Percentiles rank a stretch among this genome's conserved stretches.
Conservation (phyloP, 2,888 invertebrate genomes). For the Orthosia incerta region DNA sequence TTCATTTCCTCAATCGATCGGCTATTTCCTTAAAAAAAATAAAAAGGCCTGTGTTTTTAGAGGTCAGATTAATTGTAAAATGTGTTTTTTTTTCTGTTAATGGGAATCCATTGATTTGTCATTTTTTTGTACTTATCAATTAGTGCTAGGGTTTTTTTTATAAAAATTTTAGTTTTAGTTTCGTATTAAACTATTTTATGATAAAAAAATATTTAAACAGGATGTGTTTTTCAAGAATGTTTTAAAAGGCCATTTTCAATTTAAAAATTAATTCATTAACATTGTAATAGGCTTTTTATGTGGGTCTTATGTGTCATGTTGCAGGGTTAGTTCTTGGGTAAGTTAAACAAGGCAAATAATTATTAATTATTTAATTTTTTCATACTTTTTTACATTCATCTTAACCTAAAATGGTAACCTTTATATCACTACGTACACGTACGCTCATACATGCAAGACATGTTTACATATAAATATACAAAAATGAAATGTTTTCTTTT, state of each 20-base stretch:
- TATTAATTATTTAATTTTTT: slow-evolving; percentile 79
- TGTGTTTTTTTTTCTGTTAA: not conserved
- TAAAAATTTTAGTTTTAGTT: not conserved
- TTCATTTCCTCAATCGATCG: slow-evolving; percentile 71
- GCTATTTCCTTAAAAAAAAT: slow-evolving; percentile 62
- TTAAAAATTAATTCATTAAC: not conserved
- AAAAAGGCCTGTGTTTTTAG: slow-evolving; percentile 28
- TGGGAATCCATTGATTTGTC: not conserved
- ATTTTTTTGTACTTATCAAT: not conserved
- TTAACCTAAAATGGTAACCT: slow-evolving; percentile 89
- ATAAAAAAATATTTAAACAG: not conserved
- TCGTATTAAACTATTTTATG: not conserved
- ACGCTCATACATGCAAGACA: slow-evolving; percentile 86
- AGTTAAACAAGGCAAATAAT: slow-evolving; percentile 73
- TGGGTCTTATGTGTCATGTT: not conserved
- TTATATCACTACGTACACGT: slow-evolving; percentile 88
- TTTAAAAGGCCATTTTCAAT: not conserved
- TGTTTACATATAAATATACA: slow-evolving; percentile 85
- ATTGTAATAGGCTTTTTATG: not conserved
- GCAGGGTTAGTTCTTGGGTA: not conserved
- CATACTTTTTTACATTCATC: slow-evolving; percentile 86
- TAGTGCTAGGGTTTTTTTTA: not conserved
- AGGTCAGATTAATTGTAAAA: slow-evolving; percentile 38
- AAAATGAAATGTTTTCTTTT: slow-evolving; percentile 82
- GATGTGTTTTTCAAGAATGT: too few relatives aligned